These are phyloP conservation scores for Campodea augens DNA, from an alignment of 1,140 invertebrate species.

Conservation along the genomic window DNA sequence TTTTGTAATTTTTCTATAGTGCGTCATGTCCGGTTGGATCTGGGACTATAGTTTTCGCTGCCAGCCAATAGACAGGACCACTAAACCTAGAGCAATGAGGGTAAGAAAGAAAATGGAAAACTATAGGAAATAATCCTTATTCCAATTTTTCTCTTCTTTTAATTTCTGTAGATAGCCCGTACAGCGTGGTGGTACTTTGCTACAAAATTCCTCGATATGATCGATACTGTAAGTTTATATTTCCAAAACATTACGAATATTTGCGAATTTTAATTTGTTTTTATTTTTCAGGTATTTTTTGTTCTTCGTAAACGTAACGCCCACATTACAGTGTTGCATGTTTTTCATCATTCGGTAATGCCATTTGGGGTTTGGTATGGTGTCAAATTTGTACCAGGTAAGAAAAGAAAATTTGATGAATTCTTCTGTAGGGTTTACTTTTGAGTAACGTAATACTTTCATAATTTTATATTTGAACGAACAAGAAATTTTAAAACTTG, in stretches of 20 bases:
- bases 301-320: conserved; percentile 65
- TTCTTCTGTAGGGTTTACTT: no score
- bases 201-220: not conserved
- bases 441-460: no score
- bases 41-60: conserved; percentile 63
- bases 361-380: conserved; percentile 83
- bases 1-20: conserved; percentile 29
- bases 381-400: conserved; percentile 69
- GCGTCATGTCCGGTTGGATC: conserved; percentile 54
- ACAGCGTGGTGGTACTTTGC: not conserved
- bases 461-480: no score
- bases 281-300: conserved; percentile 49
- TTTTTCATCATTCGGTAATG: conserved; percentile 85
- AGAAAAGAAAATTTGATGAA: no score
- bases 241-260: not conserved
- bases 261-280: conserved; percentile 5
- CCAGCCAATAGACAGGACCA: conserved; percentile 68
- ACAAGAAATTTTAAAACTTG: no score
- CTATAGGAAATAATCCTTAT: not conserved
- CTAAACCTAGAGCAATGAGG: conserved; percentile 48
- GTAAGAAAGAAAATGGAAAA: conserved; percentile 34
- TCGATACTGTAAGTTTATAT: not conserved
- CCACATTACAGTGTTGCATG: conserved; percentile 68
- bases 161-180: not conserved
- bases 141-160: not conserved